These are phyloP conservation scores for Labia minor DNA, from an alignment of 2,888 invertebrate species.

Conservation along the genomic window DNA sequence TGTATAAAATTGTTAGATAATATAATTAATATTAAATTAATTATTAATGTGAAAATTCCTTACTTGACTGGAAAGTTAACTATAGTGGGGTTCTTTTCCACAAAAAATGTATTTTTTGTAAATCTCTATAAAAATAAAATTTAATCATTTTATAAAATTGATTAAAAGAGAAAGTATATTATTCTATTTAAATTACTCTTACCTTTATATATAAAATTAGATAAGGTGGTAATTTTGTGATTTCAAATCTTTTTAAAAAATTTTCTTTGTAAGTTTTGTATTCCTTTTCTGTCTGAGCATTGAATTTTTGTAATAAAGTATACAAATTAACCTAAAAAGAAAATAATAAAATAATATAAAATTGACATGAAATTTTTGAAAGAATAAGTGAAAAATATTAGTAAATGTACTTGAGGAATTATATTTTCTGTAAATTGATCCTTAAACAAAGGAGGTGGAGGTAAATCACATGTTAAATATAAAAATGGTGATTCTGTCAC, in stretches of 20 bases:
- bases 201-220: constrained; percentile 89
- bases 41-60: constrained; percentile 36
- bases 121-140: constrained; percentile 53
- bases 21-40: neutral
- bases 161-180: constrained; percentile 3
- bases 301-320: constrained; percentile 89
- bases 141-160: neutral
- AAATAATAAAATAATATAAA: constrained; percentile 21
- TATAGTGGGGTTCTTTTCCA: constrained; percentile 99
- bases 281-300: constrained; percentile 89
- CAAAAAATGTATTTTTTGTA: constrained; percentile 96
- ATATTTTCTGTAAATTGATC: constrained; percentile 98
- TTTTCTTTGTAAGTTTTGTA: constrained; percentile 99
- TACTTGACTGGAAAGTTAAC: constrained; percentile 99
- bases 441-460: constrained; percentile 92
- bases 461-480: constrained; percentile 93
- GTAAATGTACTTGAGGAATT: constrained; percentile 73
- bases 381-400: constrained; percentile 8
- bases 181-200: constrained; percentile 17
- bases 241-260: constrained; percentile 91
- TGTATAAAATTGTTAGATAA: constrained; percentile 14
- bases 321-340: constrained; percentile 74
- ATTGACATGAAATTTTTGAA: neutral
- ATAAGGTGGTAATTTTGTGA: constrained; percentile 85
- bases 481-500: constrained; percentile 87